Evolutionary conservation across 2,113 vertebrate genomes (phyloP).

Genomic region (Oenanthe melanoleuca): DNA sequence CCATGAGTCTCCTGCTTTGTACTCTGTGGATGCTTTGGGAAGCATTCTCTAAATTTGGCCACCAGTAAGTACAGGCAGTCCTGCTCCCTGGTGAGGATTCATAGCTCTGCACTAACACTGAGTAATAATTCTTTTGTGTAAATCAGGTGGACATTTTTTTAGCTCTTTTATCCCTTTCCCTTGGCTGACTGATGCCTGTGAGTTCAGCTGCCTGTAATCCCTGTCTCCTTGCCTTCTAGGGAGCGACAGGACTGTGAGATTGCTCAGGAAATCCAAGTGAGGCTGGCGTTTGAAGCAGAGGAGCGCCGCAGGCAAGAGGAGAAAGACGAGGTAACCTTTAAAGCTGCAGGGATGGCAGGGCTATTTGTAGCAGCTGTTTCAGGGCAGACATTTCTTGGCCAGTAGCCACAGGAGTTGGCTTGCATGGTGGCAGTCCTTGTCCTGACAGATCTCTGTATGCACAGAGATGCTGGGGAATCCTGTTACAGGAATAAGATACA

Average conservation of each 20-base stretch:
- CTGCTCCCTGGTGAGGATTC: not conserved
- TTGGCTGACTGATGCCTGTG: not conserved
- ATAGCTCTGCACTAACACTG: not conserved
- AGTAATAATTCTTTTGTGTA: constrained; percentile 2
- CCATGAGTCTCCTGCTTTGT: not conserved
- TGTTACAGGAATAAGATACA: constrained; percentile 9
- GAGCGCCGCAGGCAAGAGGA: constrained; percentile 88
- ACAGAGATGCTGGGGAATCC: not conserved
- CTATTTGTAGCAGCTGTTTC: not conserved
- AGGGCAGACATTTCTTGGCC: not conserved
- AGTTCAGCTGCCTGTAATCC: not conserved
- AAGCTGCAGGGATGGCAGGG: not conserved
- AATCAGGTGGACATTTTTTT: not conserved
- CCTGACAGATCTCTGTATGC: not conserved
- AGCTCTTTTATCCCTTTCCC: not conserved
- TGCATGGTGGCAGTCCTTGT: not conserved
- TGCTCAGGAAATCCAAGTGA: constrained; percentile 94
- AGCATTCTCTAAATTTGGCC: not conserved
- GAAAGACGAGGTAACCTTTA: constrained; percentile 85
- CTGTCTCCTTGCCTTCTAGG: constrained; percentile 71
- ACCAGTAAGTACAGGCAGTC: not conserved
- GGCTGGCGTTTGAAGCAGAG: constrained; percentile 89
- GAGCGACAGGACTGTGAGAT: constrained; percentile 91
- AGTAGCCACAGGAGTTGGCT: not conserved
- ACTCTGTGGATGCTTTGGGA: not conserved